phyloP scores from a whole-genome alignment of 2,888 invertebrate species.

The Drosophila stalkeri region DNA sequence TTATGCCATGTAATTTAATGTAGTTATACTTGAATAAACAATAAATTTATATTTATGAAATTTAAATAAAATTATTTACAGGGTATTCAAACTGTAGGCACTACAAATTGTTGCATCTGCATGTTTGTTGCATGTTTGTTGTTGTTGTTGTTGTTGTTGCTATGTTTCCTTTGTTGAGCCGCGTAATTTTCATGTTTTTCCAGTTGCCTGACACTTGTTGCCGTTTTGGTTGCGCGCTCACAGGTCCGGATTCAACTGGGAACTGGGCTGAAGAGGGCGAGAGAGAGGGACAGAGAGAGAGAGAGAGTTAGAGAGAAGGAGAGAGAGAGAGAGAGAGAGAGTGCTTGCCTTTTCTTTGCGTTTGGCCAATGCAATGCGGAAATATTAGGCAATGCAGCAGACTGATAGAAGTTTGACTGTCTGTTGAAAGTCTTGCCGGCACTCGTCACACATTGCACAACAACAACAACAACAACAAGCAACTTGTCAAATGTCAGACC shows the following conservation, averaged over 20 bases:
- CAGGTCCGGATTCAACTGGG: conserved; percentile 28
- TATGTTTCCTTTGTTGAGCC: not conserved
- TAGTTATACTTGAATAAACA: not conserved
- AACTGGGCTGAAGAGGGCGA: conserved; percentile 13
- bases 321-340: not conserved
- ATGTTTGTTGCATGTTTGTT: not conserved
- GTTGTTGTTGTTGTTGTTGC: not conserved
- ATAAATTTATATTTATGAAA: not conserved
- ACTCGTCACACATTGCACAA: conserved; percentile 32
- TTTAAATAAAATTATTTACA: not conserved
- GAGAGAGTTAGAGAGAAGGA: not conserved
- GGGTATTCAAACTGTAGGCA: no score
- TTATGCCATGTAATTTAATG: not conserved
- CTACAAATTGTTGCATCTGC: not conserved
- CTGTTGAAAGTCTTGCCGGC: conserved; percentile 34
- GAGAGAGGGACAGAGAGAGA: not conserved
- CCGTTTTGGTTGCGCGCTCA: conserved; percentile 52
- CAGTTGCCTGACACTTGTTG: conserved; percentile 56
- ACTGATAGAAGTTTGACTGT: conserved; percentile 57
- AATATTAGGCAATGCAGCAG: conserved; percentile 51
- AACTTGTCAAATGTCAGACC: conserved; percentile 66
- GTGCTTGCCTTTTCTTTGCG: conserved; percentile 18
- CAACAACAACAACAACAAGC: conserved; percentile 41
- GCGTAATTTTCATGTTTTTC: conserved; percentile 53
- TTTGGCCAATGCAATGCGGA: conserved; percentile 62